phyloP scores from a whole-genome alignment of 2,113 vertebrate species.

The Hemiscyllium ocellatum region DNA sequence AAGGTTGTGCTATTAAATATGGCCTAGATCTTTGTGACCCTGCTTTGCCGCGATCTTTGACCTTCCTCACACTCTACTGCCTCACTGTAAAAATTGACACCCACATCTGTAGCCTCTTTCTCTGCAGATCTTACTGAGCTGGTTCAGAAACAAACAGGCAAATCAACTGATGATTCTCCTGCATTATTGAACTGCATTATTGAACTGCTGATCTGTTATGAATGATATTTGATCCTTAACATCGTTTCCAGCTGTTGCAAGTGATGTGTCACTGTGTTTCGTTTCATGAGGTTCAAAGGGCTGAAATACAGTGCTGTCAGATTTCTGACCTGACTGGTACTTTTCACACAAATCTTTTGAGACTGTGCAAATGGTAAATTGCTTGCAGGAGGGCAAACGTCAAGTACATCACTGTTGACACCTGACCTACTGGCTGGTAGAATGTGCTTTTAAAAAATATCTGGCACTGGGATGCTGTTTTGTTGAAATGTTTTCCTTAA shows the following conservation, averaged over 20 bases:
- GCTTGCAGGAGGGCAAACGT: not conserved
- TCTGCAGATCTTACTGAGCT: not conserved
- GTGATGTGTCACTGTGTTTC: not conserved
- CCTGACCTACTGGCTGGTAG: not conserved
- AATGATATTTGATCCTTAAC: not conserved
- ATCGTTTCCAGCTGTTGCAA: constrained; percentile 13
- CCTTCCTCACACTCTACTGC: not conserved
- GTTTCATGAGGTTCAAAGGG: not conserved
- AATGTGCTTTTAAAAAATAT: not conserved
- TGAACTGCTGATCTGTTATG: not conserved
- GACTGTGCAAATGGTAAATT: not conserved
- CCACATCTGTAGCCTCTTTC: not conserved
- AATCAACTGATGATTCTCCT: not conserved
- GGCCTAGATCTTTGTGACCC: not conserved
- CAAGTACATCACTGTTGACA: not conserved
- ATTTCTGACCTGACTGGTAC: not conserved
- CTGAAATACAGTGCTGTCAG: not conserved
- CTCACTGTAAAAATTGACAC: not conserved
- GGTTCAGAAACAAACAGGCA: not conserved
- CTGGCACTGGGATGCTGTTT: not conserved
- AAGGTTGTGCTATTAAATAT: not conserved
- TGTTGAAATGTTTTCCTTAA: not conserved
- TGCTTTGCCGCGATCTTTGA: not conserved
- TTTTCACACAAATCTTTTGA: not conserved
- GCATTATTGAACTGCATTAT: not conserved